A percentile compares a stretch with the other conserved stretches of the same genome.
phyloP scores from a whole-genome alignment of 2,888 invertebrate species.

The Lysandra bellargus region DNA sequence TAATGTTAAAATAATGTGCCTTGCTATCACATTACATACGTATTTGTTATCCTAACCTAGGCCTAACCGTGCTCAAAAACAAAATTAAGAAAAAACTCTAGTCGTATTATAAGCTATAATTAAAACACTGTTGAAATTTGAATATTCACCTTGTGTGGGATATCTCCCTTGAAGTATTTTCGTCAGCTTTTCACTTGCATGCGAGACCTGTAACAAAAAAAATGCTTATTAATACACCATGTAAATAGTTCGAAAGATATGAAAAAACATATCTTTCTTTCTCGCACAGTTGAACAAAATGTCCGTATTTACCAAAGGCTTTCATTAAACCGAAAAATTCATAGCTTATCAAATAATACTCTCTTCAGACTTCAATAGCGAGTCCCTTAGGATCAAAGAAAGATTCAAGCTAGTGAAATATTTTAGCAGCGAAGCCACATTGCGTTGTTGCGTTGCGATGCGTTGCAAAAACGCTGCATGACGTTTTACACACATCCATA shows the following conservation, averaged over 20 bases:
- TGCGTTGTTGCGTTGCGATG: neutral
- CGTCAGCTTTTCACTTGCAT: slow-evolving; percentile 53
- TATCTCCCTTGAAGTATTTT: neutral
- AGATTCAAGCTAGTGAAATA: neutral
- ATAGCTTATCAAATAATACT: neutral
- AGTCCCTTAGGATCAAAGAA: neutral
- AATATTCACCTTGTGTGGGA: slow-evolving; percentile 7
- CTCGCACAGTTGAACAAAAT: neutral
- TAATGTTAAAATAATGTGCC: no score
- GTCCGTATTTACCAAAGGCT: neutral
- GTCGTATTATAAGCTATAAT: neutral
- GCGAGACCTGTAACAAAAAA: slow-evolving; percentile 62
- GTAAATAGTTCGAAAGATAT: neutral
- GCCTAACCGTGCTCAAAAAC: no score
- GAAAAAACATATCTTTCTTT: no score
- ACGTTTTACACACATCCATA: no score
- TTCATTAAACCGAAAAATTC: neutral
- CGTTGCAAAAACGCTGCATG: neutral
- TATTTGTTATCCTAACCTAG: no score
- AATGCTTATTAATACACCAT: neutral
- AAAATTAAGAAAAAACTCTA: no score
- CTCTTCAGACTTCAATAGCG: neutral
- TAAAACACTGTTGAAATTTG: neutral
- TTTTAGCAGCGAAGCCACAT: neutral
- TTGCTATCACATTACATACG: no score